phyloP scores from a whole-genome alignment of 2,113 vertebrate species.

The Lamprologus ornatipinnis region DNA sequence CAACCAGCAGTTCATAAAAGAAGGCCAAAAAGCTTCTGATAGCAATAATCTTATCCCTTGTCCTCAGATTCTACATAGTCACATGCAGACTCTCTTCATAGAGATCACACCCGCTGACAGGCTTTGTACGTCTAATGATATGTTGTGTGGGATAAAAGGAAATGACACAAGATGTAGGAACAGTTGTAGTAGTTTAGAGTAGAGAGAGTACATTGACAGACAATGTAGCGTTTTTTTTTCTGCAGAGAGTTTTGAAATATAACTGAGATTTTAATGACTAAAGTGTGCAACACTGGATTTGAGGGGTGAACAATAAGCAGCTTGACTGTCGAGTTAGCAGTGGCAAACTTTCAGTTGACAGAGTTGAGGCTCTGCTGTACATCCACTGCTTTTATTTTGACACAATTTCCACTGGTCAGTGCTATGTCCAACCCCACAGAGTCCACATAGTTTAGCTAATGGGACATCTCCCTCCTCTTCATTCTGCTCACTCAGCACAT shows the following conservation, averaged over 20 bases:
- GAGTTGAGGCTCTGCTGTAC: neutral
- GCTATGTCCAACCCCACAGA: neutral
- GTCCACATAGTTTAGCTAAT: neutral
- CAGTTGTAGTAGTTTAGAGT: neutral
- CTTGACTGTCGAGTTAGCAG: neutral
- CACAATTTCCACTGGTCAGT: neutral
- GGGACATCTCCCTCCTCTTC: neutral
- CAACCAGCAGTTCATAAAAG: neutral
- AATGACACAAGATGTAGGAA: neutral
- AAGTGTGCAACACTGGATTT: neutral
- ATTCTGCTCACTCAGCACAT: constrained; percentile 20
- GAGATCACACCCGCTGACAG: neutral
- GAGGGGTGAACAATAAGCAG: neutral
- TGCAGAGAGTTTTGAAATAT: neutral
- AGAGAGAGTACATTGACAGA: neutral
- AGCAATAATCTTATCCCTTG: neutral
- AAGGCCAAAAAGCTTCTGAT: neutral
- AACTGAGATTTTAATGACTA: neutral
- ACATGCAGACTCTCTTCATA: neutral
- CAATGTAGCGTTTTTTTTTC: neutral
- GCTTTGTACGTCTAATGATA: neutral
- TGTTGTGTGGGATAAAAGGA: neutral
- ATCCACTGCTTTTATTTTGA: neutral
- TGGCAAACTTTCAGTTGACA: neutral
- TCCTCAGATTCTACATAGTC: neutral